These are phyloP conservation scores for Dermochelys coriacea DNA, from an alignment of 2,797 vertebrate species.

Conservation along the genomic window DNA sequence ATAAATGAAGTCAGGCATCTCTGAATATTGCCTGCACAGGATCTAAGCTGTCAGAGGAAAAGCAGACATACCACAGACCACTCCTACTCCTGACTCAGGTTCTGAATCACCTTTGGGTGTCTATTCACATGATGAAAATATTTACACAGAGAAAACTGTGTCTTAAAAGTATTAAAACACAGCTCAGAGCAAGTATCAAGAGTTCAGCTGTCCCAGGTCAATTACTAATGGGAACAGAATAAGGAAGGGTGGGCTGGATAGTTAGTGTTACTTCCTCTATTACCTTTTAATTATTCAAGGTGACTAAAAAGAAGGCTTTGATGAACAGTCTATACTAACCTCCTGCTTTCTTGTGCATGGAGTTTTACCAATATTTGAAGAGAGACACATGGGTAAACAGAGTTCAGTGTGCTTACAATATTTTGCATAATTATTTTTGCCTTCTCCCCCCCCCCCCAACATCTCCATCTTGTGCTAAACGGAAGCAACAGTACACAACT, in stretches of 20 bases:
- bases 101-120: rapidly evolving
- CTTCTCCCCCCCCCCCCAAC: neutral
- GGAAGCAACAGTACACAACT: neutral
- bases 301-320: neutral
- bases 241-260: neutral
- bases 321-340: neutral
- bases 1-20: neutral
- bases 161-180: neutral
- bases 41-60: neutral
- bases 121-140: neutral
- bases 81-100: neutral
- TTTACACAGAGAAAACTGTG: neutral
- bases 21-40: rapidly evolving
- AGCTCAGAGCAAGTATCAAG: rapidly evolving
- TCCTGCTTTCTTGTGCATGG: neutral
- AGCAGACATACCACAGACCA: neutral
- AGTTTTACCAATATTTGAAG: neutral
- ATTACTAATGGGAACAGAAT: rapidly evolving
- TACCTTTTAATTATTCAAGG: neutral
- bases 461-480: neutral
- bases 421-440: rapidly evolving
- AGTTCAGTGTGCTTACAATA: neutral
- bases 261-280: neutral
- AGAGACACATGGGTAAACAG: neutral
- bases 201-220: neutral